Percentiles rank a stretch among this genome's conserved stretches.
Conservation (phyloP, 1,140 invertebrate genomes). For the Harpegnathos saltator region DNA sequence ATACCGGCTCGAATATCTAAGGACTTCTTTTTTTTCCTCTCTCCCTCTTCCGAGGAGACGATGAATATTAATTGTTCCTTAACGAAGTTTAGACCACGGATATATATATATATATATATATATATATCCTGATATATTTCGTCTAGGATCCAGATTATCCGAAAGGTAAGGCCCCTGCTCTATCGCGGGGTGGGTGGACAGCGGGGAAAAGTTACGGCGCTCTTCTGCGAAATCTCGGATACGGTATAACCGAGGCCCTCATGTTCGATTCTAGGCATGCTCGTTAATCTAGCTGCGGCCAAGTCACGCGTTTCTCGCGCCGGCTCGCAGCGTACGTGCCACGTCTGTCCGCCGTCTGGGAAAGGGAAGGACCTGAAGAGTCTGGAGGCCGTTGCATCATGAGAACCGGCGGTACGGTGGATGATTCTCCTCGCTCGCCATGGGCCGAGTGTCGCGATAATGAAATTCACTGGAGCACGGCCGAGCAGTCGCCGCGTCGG, state of each 20-base stretch:
- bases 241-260: constrained; percentile 39
- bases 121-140: background rate
- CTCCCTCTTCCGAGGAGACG: too few relatives aligned
- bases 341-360: constrained; percentile 83
- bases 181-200: background rate
- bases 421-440: constrained; percentile 32
- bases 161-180: background rate
- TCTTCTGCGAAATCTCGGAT: constrained; percentile 70
- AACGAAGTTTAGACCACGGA: background rate
- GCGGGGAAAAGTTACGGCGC: constrained; percentile 17
- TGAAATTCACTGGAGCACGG: constrained; percentile 53
- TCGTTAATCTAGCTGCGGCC: constrained; percentile 81
- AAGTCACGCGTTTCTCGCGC: constrained; percentile 77
- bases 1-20: background rate
- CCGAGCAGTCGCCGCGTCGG: constrained; percentile 25
- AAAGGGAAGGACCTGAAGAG: constrained; percentile 78
- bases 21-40: background rate
- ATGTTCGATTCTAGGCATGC: constrained; percentile 81
- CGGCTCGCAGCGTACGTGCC: constrained; percentile 81
- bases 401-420: constrained; percentile 58
- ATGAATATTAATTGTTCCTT: too few relatives aligned
- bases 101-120: too few relatives aligned
- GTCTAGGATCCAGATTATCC: background rate
- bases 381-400: constrained; percentile 76
- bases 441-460: constrained; percentile 46